These are phyloP conservation scores for Hippopotamyrus pictus DNA, from an alignment of 2,797 vertebrate genomes.

Conservation along the genomic window DNA sequence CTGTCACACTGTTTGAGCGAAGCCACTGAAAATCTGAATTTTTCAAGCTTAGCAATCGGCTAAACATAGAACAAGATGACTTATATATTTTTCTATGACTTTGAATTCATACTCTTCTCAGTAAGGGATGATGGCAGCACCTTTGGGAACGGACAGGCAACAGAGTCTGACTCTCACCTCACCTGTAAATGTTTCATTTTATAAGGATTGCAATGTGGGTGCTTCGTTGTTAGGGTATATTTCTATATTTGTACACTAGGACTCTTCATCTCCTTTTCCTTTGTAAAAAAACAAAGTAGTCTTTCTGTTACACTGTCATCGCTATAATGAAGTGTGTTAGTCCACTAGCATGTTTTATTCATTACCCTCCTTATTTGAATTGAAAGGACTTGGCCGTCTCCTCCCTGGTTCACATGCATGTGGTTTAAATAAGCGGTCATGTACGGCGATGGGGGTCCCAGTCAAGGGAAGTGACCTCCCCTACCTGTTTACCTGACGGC, in stretches of 20 bases:
- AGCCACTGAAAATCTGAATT: not conserved
- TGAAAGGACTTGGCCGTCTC: not conserved
- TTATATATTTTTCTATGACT: not conserved
- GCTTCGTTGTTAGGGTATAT: not conserved
- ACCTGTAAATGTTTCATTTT: not conserved
- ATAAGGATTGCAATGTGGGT: not conserved
- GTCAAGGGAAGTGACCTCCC: not conserved
- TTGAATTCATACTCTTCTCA: not conserved
- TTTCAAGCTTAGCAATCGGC: not conserved
- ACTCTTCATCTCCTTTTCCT: not conserved
- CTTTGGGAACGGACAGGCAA: not conserved
- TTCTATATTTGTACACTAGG: not conserved
- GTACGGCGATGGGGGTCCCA: not conserved
- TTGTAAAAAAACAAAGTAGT: not conserved
- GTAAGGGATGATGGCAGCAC: not conserved
- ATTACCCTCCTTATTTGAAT: not conserved
- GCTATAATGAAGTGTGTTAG: not conserved
- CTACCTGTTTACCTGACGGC: not conserved
- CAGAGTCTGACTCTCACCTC: not conserved
- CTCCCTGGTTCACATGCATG: not conserved
- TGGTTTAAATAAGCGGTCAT: not conserved
- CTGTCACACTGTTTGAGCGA: not conserved
- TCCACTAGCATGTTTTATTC: constrained; percentile 11
- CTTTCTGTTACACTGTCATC: constrained; percentile 1
- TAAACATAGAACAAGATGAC: not conserved